phyloP scores from a whole-genome alignment of 2,888 invertebrate species.

The Dione vanillae region DNA sequence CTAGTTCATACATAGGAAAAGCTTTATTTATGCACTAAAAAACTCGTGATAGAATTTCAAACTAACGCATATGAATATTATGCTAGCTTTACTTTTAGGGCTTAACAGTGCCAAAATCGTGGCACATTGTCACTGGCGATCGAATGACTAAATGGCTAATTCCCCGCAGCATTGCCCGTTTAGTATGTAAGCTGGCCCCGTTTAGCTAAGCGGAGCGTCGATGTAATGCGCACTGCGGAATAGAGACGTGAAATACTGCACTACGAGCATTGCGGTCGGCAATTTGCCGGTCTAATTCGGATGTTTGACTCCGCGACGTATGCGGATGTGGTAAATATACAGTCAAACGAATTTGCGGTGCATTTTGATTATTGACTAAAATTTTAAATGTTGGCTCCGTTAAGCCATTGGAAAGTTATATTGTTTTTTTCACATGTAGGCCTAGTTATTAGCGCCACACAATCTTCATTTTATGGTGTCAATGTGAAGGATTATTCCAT shows the following conservation, averaged over 20 bases:
- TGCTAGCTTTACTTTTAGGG: constrained; percentile 38
- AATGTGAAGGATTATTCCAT: too few species aligned
- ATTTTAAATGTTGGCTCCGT: background rate
- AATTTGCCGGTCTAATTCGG: constrained; percentile 45
- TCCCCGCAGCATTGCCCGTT: constrained; percentile 42
- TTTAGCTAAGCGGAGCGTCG: constrained; percentile 48
- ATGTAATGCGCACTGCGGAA: constrained; percentile 60
- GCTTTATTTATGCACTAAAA: background rate
- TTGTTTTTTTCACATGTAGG: too few species aligned
- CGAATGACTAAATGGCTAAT: constrained; percentile 32
- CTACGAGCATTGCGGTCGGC: constrained; percentile 44
- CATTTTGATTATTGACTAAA: constrained; percentile 23
- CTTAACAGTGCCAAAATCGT: constrained; percentile 38
- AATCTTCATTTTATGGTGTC: too few species aligned
- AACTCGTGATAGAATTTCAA: constrained; percentile 24
- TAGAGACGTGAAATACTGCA: constrained; percentile 56
- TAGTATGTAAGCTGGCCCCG: constrained; percentile 37
- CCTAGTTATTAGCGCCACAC: too few species aligned
- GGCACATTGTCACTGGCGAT: constrained; percentile 34
- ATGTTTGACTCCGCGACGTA: constrained; percentile 41
- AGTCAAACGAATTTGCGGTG: constrained; percentile 33
- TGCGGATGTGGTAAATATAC: constrained; percentile 39
- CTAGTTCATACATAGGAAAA: background rate
- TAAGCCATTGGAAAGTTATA: too few species aligned
- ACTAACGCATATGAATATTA: constrained; percentile 31